A percentile compares a stretch with the other conserved stretches of the same genome.
phyloP scores from a whole-genome alignment of 2,113 vertebrate genomes.

The Argyrosomus japonicus region DNA sequence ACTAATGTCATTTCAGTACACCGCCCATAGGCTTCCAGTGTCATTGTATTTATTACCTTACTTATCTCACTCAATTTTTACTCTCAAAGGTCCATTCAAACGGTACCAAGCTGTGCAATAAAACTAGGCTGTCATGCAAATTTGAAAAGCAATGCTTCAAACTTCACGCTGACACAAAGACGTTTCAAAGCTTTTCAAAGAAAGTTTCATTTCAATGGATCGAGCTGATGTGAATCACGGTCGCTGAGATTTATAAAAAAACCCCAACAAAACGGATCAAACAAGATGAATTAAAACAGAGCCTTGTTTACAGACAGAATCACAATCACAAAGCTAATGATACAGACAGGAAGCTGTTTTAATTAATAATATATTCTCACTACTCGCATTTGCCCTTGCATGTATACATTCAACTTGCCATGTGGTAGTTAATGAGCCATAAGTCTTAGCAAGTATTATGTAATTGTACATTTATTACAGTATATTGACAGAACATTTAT shows the following conservation, averaged over 20 bases:
- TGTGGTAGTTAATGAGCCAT: slow-evolving; percentile 3
- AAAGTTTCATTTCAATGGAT: slow-evolving; percentile 28
- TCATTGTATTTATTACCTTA: slow-evolving; percentile 64
- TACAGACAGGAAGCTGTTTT: slow-evolving; percentile 3
- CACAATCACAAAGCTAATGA: slow-evolving; percentile 3
- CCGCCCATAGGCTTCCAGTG: slow-evolving; percentile 51
- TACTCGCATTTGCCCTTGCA: slow-evolving; percentile 2
- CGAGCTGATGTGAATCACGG: slow-evolving; percentile 24
- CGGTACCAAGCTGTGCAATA: slow-evolving; percentile 44
- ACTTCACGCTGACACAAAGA: slow-evolving; percentile 35
- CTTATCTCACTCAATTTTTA: slow-evolving; percentile 58
- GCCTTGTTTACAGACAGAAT: neutral
- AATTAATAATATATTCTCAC: slow-evolving; percentile 8
- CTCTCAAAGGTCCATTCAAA: slow-evolving; percentile 45
- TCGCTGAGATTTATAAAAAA: neutral
- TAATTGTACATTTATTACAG: slow-evolving; percentile 16
- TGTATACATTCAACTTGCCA: neutral
- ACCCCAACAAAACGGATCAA: neutral
- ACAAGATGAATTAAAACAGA: slow-evolving; percentile 9
- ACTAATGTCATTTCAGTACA: slow-evolving; percentile 57
- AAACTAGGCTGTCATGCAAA: slow-evolving; percentile 51
- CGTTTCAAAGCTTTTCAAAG: slow-evolving; percentile 21
- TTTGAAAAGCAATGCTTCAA: slow-evolving; percentile 59
- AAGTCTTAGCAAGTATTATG: neutral
- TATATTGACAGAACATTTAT: slow-evolving; percentile 13